Base-by-base conservation (phyloP, 2,888 invertebrate genomes). In the Julus scanicus region DNA sequence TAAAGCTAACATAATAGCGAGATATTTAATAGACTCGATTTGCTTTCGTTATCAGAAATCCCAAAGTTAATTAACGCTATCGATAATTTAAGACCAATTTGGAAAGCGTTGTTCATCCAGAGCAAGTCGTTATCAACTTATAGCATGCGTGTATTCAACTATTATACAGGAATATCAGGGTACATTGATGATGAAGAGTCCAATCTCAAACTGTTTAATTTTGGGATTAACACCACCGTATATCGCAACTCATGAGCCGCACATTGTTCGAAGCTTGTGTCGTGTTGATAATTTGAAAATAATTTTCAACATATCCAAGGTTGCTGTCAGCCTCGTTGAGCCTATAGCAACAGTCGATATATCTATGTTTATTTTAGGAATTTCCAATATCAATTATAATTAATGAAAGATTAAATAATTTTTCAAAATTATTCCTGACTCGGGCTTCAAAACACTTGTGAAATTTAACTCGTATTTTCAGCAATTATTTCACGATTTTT, bases 21-120 rank as follows among this genome's bases (percentile, higher is more conserved):
- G 20, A 71, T 71, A 71, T 71, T 71, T 71, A 71, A 71, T 71
- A 20, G 71, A 71, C 71, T 71, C 71, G 71, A 71, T 71, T 71
- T 71, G 71, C 71, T 71, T 71, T 71, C 71, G 9, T 71, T 71
- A 71, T 71, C 71, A 71, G 9, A 71, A 71, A 71, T 71, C 71
- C 71, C 71, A 20, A 71, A 71, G 71, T 71, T 71, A 71, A 71
- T 71, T 71, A 71, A 71, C 71, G 71, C 71, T 71, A 71, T 71
- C 71, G 71, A 71, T 71, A 71, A 71, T 71, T 71, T 71, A 71
- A 71, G 71, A 71, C 71, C 71, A 71, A 71, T 71, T 71, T 71
- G 71, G 71, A 29, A 71, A 71, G 71, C 71, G n/a, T 29, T 71
- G 71, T 29, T 29, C 20, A 20, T 11, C 5, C 71, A 57, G 29